Evolutionary conservation across 2,113 vertebrate genomes (phyloP).

Genomic region (Ameiurus melas): DNA sequence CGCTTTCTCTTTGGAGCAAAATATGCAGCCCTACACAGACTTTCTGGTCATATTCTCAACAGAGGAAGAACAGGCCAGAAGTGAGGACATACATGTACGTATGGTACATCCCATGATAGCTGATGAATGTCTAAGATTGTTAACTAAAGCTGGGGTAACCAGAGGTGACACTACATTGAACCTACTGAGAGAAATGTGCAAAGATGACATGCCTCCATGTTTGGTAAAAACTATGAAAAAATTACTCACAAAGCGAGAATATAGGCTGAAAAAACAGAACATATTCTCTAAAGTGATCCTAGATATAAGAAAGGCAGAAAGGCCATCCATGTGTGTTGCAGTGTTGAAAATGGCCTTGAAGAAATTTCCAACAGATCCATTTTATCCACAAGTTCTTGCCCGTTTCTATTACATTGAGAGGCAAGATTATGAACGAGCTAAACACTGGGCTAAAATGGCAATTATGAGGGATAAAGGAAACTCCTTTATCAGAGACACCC

Average conservation of each 20-base stretch:
- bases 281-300: conserved; percentile 56
- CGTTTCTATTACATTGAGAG: conserved; percentile 44
- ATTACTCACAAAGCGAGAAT: conserved; percentile 57
- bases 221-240: conserved; percentile 41
- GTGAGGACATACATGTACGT: not conserved
- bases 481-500: conserved; percentile 60
- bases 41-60: conserved; percentile 47
- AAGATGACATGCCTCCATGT: not conserved
- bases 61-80: not conserved
- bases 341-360: conserved; percentile 39
- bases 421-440: conserved; percentile 38
- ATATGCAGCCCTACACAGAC: conserved; percentile 49
- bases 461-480: conserved; percentile 37
- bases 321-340: rapidly evolving
- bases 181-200: conserved; percentile 1
- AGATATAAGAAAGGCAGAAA: not conserved
- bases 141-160: conserved; percentile 17
- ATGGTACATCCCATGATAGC: conserved; percentile 58
- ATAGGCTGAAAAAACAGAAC: not conserved
- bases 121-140: not conserved
- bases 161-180: conserved; percentile 46
- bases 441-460: conserved; percentile 47
- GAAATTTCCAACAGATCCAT: not conserved
- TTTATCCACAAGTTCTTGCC: conserved; percentile 56
- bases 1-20: conserved; percentile 9